phyloP scores from a whole-genome alignment of 1,140 invertebrate species.

The Zaprionus gabonicus region DNA sequence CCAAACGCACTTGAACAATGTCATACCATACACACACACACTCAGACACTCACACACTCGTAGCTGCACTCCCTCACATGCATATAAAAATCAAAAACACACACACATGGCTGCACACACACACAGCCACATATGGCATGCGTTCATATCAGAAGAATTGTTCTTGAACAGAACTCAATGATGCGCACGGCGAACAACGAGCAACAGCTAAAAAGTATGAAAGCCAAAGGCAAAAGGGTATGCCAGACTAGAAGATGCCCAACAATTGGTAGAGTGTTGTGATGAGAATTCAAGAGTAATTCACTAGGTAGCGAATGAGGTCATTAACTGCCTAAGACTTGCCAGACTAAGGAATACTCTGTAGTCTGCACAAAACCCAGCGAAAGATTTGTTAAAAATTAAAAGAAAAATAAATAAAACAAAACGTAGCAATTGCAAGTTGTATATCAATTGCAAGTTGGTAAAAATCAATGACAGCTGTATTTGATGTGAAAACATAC shows the following conservation, averaged over 20 bases:
- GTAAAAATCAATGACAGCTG: background rate
- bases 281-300: too few relatives aligned
- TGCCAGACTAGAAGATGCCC: background rate
- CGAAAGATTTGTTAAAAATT: background rate
- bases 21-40: constrained; percentile 19
- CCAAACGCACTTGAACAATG: constrained; percentile 42
- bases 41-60: background rate
- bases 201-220: constrained; percentile 32
- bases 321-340: too few relatives aligned
- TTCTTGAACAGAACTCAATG: constrained; percentile 55
- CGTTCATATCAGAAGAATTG: constrained; percentile 37
- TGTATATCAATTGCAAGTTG: background rate
- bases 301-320: too few relatives aligned
- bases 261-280: background rate
- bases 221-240: background rate
- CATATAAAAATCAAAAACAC: background rate
- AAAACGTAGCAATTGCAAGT: background rate
- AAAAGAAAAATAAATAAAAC: background rate
- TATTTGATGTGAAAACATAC: background rate
- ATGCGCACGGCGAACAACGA: constrained; percentile 38
- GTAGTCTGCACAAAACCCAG: background rate
- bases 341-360: background rate
- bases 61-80: background rate
- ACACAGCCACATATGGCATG: constrained; percentile 15
- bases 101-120: background rate